Conservation (phyloP, 2,113 vertebrate species). For the Polypterus senegalus region DNA sequence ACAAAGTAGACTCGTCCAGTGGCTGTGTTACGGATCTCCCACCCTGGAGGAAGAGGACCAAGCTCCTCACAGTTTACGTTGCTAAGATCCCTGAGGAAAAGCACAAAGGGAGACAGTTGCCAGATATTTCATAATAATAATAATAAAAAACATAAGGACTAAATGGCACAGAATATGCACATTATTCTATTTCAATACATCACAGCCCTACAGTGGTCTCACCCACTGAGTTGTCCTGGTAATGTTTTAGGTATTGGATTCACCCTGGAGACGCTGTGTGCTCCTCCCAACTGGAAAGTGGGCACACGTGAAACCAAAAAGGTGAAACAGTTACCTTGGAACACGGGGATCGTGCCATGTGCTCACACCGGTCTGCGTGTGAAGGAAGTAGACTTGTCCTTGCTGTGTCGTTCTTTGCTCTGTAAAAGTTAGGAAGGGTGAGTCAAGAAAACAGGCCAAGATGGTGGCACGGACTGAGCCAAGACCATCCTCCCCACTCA, state of each 20-base stretch:
- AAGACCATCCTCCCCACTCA: slow-evolving; percentile 32
- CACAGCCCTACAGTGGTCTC: slow-evolving; percentile 63
- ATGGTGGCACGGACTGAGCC: not conserved
- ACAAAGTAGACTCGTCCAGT: slow-evolving; percentile 96
- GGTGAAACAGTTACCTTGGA: slow-evolving; percentile 61
- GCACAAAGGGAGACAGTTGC: slow-evolving; percentile 51
- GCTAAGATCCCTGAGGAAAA: slow-evolving; percentile 86
- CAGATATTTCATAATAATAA: slow-evolving; percentile 42
- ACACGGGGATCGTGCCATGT: slow-evolving; percentile 92
- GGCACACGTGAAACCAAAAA: slow-evolving; percentile 1
- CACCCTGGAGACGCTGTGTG: slow-evolving; percentile 82
- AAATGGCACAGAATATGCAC: no score
- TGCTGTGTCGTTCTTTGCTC: slow-evolving; percentile 94
- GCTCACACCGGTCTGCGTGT: slow-evolving; percentile 92
- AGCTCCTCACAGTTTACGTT: slow-evolving; percentile 97
- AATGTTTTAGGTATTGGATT: slow-evolving; percentile 92
- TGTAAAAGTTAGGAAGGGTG: slow-evolving; percentile 26
- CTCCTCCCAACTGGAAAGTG: slow-evolving; percentile 77
- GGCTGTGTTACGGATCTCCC: slow-evolving; percentile 94
- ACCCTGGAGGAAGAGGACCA: slow-evolving; percentile 88
- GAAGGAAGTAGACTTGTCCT: slow-evolving; percentile 90
- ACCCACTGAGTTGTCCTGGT: slow-evolving; percentile 90
- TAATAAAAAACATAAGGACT: no score
- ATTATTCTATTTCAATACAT: no score
- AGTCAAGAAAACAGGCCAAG: not conserved